Evolutionary conservation across 2,797 vertebrate species (phyloP).

Genomic region (Emys orbicularis): DNA sequence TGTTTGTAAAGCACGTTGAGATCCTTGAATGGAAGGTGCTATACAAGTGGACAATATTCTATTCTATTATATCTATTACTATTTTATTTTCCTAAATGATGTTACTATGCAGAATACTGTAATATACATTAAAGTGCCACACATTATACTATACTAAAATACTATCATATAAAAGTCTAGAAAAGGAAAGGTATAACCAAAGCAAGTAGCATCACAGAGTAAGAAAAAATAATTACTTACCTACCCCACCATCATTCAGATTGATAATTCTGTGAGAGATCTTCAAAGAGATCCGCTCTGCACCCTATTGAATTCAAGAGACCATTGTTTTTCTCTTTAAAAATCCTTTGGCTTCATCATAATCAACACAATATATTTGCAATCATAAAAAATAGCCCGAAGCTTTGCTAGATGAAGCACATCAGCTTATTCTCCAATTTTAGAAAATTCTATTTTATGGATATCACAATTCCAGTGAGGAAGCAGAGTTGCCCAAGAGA

Average conservation of each 20-base stretch:
- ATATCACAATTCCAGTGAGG: conserved; percentile 42
- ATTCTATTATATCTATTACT: neutral
- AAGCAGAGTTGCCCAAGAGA: conserved; percentile 35
- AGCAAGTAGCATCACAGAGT: neutral
- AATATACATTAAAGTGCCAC: neutral
- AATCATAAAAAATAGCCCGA: conserved; percentile 71
- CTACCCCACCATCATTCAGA: neutral
- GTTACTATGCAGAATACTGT: neutral
- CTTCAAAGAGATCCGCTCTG: conserved; percentile 32
- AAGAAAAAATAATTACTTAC: neutral
- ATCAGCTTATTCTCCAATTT: conserved; percentile 67
- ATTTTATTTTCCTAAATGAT: neutral
- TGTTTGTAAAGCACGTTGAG: neutral
- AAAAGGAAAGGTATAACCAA: neutral
- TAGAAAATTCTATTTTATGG: conserved; percentile 68
- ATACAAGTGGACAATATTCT: neutral
- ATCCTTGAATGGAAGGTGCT: neutral
- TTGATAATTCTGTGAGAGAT: neutral
- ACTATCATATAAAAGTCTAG: neutral
- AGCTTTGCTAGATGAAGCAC: conserved; percentile 62
- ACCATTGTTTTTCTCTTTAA: conserved; percentile 47
- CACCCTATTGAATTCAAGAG: conserved; percentile 10
- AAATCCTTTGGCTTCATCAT: conserved; percentile 61
- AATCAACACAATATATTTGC: conserved; percentile 70
- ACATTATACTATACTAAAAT: neutral